Percentiles rank a stretch among this genome's conserved stretches.
Evolutionary conservation across 2,113 vertebrate species (phyloP).

Genomic region (Leptosomus discolor): DNA sequence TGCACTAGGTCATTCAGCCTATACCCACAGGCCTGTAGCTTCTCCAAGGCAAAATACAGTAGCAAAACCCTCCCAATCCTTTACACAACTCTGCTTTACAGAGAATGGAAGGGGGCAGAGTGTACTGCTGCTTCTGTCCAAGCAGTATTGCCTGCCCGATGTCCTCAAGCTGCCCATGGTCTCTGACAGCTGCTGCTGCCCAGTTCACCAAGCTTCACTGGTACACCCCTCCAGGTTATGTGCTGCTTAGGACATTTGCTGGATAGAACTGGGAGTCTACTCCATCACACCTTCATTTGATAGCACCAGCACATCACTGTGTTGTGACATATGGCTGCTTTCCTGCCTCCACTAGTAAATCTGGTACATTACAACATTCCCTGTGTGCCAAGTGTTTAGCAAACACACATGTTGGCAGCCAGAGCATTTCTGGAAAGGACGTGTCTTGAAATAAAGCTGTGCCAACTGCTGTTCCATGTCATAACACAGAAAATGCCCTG

Average conservation of each 20-base stretch:
- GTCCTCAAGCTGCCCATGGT: not conserved
- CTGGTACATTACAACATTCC: not conserved
- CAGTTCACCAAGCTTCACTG: not conserved
- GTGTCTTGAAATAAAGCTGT: conserved; percentile 39
- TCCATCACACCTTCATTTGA: not conserved
- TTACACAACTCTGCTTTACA: not conserved
- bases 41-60: not conserved
- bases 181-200: not conserved
- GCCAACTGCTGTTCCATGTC: conserved; percentile 36
- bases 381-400: conserved; percentile 50
- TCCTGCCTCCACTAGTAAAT: conserved; percentile 18
- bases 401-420: conserved; percentile 54
- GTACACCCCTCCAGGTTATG: not conserved
- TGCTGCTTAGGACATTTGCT: not conserved
- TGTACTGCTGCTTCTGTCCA: not conserved
- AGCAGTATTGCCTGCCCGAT: not conserved
- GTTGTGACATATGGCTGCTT: conserved; percentile 26
- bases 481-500: not conserved
- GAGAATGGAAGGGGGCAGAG: not conserved
- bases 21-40: not conserved
- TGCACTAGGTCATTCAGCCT: not conserved
- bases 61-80: not conserved
- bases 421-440: conserved; percentile 45
- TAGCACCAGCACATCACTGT: not conserved
- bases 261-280: not conserved